Conservation (phyloP, 92 coral and sea anemone genomes). For the Epizoanthus rinbou region DNA sequence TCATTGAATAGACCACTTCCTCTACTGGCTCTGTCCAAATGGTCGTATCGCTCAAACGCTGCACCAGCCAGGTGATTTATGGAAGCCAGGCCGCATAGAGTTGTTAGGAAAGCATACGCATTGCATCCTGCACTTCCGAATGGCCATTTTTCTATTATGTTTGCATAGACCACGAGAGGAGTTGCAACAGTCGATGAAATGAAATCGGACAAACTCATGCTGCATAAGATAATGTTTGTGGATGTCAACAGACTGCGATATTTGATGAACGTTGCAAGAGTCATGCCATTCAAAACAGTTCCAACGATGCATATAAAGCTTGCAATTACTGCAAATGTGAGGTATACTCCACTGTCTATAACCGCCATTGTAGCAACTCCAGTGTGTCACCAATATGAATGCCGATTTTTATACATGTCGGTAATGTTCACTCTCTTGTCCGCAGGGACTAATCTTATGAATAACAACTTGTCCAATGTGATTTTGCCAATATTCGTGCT, state of each 20-base stretch:
- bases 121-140: slow-evolving; percentile 54
- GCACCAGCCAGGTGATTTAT: slow-evolving; percentile 40
- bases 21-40: slow-evolving; percentile 35
- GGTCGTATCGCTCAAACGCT: slow-evolving; percentile 59
- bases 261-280: slow-evolving; percentile 55
- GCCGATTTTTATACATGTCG: too few relatives aligned
- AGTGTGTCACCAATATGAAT: too few relatives aligned
- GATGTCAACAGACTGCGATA: slow-evolving; percentile 46
- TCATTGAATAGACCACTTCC: slow-evolving; percentile 12
- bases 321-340: not conserved
- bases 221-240: slow-evolving; percentile 56
- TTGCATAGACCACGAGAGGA: slow-evolving; percentile 67
- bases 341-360: too few relatives aligned
- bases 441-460: too few relatives aligned
- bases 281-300: slow-evolving; percentile 49
- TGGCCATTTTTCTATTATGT: slow-evolving; percentile 51
- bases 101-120: slow-evolving; percentile 65
- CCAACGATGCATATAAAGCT: slow-evolving; percentile 5
- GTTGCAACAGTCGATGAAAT: slow-evolving; percentile 50
- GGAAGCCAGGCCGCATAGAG: slow-evolving; percentile 50
- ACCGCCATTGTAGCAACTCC: too few relatives aligned
- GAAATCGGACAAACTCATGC: slow-evolving; percentile 76
- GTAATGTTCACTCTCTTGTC: too few relatives aligned
- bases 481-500: too few relatives aligned
- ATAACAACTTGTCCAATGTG: too few relatives aligned